These are phyloP conservation scores for Paracanthobrama guichenoti DNA, from an alignment of 2,113 vertebrate species.

Conservation along the genomic window DNA sequence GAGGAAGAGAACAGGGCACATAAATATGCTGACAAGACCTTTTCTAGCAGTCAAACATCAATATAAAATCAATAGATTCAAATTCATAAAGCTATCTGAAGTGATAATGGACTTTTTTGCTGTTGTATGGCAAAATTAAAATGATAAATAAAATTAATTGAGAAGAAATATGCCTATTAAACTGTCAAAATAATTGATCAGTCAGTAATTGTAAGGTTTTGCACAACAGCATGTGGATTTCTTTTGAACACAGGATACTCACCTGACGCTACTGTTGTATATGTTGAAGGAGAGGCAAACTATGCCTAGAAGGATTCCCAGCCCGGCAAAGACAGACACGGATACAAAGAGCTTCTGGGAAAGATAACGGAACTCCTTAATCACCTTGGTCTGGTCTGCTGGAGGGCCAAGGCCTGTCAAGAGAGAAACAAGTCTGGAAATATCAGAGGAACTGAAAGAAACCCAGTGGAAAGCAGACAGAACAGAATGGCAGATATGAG, in stretches of 20 bases:
- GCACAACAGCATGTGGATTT: background rate
- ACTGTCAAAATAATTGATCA: too few relatives aligned
- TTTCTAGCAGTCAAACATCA: too few relatives aligned
- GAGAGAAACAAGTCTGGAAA: conserved; percentile 31
- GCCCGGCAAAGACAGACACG: conserved; percentile 84
- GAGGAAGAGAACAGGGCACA: background rate
- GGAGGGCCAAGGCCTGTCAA: conserved; percentile 80
- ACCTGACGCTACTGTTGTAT: conserved; percentile 93
- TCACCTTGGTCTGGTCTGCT: conserved; percentile 90
- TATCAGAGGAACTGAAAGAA: background rate
- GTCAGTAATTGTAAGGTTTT: background rate
- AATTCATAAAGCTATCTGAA: too few relatives aligned
- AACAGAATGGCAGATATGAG: background rate
- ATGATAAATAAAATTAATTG: too few relatives aligned
- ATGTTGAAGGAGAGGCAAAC: conserved; percentile 93
- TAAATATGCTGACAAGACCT: conserved; percentile 6
- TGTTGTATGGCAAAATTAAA: too few relatives aligned
- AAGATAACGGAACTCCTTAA: conserved; percentile 87
- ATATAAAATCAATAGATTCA: too few relatives aligned
- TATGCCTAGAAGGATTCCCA: conserved; percentile 88
- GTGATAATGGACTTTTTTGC: too few relatives aligned
- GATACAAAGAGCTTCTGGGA: conserved; percentile 95
- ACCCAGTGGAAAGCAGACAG: background rate
- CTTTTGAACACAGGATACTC: conserved; percentile 44
- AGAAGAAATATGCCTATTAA: too few relatives aligned